phyloP scores from a whole-genome alignment of 2,113 vertebrate species.

The Dissostichus mawsoni region DNA sequence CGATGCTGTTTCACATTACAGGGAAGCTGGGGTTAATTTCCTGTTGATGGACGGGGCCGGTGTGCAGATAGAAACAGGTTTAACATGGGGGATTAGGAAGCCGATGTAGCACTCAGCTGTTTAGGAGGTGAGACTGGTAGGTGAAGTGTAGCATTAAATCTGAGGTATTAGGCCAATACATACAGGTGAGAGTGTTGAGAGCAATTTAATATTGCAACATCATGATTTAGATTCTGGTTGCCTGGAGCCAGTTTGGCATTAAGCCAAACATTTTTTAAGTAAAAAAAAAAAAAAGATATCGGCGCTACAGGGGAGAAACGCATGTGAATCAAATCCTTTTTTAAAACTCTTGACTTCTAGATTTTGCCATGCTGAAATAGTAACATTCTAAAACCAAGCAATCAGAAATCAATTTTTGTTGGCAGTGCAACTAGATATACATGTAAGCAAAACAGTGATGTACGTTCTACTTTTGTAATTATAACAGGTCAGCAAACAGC shows the following conservation, averaged over 20 bases:
- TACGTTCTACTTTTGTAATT: not conserved
- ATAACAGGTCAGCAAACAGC: not conserved
- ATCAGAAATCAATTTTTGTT: not conserved
- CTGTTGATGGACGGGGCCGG: constrained; percentile 73
- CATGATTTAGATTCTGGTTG: constrained; percentile 30
- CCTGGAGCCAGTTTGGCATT: not conserved
- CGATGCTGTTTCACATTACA: constrained; percentile 76
- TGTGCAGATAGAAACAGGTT: constrained; percentile 65
- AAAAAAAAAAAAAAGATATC: not conserved
- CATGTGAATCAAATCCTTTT: not conserved
- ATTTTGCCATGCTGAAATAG: too few relatives aligned
- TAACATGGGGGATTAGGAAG: constrained; percentile 54
- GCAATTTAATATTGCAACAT: constrained; percentile 29
- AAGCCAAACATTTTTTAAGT: too few relatives aligned
- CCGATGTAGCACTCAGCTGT: constrained; percentile 66
- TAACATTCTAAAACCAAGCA: not conserved
- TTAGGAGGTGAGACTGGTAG: constrained; percentile 82
- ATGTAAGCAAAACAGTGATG: not conserved
- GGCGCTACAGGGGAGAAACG: not conserved
- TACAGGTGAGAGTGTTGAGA: constrained; percentile 27
- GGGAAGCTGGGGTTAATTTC: constrained; percentile 76
- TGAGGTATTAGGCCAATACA: constrained; percentile 38
- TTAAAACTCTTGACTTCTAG: not conserved
- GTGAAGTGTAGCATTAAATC: constrained; percentile 73
- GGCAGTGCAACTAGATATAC: not conserved